Evolutionary conservation across 2,888 invertebrate species (phyloP).

Genomic region (Ceraclea dissimilis): DNA sequence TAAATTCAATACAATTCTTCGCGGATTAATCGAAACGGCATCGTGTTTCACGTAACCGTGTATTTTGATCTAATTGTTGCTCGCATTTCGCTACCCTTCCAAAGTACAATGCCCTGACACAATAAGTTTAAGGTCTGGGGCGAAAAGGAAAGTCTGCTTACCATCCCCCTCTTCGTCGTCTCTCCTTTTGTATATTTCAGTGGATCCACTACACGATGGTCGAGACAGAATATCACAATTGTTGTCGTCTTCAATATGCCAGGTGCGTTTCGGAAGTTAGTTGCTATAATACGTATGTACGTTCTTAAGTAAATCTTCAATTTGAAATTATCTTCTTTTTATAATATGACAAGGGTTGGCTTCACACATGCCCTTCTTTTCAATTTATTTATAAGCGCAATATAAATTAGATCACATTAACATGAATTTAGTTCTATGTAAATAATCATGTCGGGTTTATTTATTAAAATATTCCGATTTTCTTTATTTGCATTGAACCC

Average conservation of each 20-base stretch:
- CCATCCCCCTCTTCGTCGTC: not conserved
- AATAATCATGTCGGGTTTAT: too few species aligned
- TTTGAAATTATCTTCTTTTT: not conserved
- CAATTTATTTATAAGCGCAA: too few species aligned
- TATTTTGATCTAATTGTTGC: constrained; percentile 13
- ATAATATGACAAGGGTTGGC: constrained; percentile 1
- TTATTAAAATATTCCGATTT: too few species aligned
- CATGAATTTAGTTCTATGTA: too few species aligned
- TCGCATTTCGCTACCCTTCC: constrained; percentile 18
- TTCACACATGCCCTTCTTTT: not conserved
- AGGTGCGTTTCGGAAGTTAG: constrained; percentile 16
- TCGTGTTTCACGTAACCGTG: constrained; percentile 2
- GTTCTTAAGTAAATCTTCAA: not conserved
- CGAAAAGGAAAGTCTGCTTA: constrained; percentile 15
- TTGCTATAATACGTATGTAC: constrained; percentile 1
- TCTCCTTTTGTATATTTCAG: not conserved
- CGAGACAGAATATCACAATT: constrained; percentile 7
- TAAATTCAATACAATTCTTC: not conserved
- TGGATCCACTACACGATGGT: not conserved
- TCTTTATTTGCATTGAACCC: too few species aligned
- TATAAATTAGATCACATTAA: too few species aligned
- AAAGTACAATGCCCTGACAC: not conserved
- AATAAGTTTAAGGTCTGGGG: constrained; percentile 6
- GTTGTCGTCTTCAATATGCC: constrained; percentile 10
- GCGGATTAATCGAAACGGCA: constrained; percentile 3